phyloP scores from a whole-genome alignment of 1,140 invertebrate genomes.

The Amphibalanus amphitrite region DNA sequence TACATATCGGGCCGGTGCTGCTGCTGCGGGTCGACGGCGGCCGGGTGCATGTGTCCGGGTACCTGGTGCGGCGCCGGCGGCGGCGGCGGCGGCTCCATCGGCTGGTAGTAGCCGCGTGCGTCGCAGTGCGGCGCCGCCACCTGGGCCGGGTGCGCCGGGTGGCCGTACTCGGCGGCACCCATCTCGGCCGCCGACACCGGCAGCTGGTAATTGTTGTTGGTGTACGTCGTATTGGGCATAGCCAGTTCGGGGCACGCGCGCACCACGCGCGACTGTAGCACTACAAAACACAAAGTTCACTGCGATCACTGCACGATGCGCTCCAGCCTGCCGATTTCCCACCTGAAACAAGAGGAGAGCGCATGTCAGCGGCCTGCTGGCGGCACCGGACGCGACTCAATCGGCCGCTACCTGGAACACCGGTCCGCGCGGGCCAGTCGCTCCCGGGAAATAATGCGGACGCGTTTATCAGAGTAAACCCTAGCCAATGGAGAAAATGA shows the following conservation, averaged over 20 bases:
- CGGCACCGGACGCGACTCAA: not conserved
- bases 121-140: not conserved
- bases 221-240: not conserved
- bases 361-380: not conserved
- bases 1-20: not conserved
- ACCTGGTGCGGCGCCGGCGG: not conserved
- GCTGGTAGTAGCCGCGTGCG: not conserved
- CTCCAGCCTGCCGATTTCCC: not conserved
- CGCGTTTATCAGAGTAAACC: not conserved
- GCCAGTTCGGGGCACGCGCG: not conserved
- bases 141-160: not conserved
- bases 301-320: not conserved
- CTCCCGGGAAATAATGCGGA: not conserved
- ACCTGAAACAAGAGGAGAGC: not conserved
- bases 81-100: not conserved
- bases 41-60: not conserved
- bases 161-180: not conserved
- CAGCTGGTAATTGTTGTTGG: not conserved
- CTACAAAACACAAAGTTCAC: conserved; percentile 1
- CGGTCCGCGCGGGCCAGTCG: too few relatives aligned
- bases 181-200: not conserved
- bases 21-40: not conserved
- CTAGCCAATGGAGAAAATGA: not conserved
- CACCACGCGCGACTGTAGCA: not conserved
- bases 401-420: not conserved